These are phyloP conservation scores for Scaptomyza montana DNA, from an alignment of 1,140 invertebrate genomes.

Conservation along the genomic window DNA sequence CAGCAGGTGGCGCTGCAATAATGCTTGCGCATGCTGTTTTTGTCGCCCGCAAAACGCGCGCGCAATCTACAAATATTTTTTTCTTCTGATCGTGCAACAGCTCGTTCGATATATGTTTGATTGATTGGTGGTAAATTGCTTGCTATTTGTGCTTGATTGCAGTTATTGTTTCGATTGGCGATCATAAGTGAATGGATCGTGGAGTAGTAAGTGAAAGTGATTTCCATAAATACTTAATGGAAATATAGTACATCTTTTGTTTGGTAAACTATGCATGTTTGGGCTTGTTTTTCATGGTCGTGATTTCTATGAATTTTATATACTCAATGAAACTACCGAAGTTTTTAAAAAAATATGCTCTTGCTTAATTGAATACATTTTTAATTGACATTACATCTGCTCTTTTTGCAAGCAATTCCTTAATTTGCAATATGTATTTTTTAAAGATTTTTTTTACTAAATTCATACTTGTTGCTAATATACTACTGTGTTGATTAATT, in stretches of 20 bases:
- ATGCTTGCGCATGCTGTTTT: conserved; percentile 31
- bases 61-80: conserved; percentile 37
- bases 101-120: conserved; percentile 34
- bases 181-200: conserved; percentile 48
- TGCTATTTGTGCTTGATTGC: conserved; percentile 60
- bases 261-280: no score
- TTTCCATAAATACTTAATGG: background rate
- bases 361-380: no score
- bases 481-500: conserved; percentile 62
- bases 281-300: background rate
- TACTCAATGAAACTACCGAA: no score
- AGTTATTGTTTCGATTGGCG: conserved; percentile 46
- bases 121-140: conserved; percentile 44
- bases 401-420: no score
- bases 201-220: conserved; percentile 44
- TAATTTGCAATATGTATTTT: no score
- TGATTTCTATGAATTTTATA: background rate
- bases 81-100: conserved; percentile 6
- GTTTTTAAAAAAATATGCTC: no score
- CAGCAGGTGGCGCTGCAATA: conserved; percentile 53
- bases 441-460: no score
- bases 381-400: no score
- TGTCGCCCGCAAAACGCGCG: conserved; percentile 37
- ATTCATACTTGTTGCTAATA: conserved; percentile 4
- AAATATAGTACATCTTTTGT: background rate